Base-by-base conservation (phyloP, 2,888 invertebrate genomes). In the Cryptocephalus primarius region DNA sequence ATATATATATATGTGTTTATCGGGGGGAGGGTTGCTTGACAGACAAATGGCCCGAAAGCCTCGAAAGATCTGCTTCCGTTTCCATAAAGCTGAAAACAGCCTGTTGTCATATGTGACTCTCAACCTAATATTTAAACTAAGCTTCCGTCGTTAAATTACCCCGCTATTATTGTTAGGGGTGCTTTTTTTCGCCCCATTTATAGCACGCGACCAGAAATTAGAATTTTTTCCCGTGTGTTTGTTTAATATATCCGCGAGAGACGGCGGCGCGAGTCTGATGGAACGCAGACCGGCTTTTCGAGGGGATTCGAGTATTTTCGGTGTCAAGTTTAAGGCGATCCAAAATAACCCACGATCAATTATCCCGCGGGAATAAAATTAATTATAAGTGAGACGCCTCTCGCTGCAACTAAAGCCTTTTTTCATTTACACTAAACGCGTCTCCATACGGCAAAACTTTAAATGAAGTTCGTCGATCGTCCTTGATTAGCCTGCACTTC, bases 21-120 rank as follows among this genome's bases (percentile, higher is more conserved):
- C 11, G 40, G 40, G 48, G 50, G 46, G 39, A 48, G 46, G 42
- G 48, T 36, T n/a, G 12, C 36, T 11, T 36, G 36, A 36, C 36
- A 36, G 68, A 69, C 68, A 68, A 68, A 70, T 68, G 67, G 36
- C 36, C 36, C 36, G 36, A 36, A 36, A 12, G 36, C 36, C 36
- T 36, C 36, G 36, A 36, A 36, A 57, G 60, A 58, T 55, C 59
- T 51, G 64, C 66, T 68, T 69, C 69, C 68, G 69, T 68, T 69
- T 69, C 65, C 68, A 67, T 59, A 68, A 69, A 69, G 64, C 67
- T 67, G 68, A 68, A 69, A 68, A 66, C 68, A 67, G 67, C 61
- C 66, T 65, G 68, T 64, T 66, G 66, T 67, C 68, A 67, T 66
- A 61, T 67, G 66, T 59, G 54, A 45, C 52, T 36, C 60, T 63